phyloP scores from a whole-genome alignment of 2,888 invertebrate genomes.

The Nomada ruficornis region DNA sequence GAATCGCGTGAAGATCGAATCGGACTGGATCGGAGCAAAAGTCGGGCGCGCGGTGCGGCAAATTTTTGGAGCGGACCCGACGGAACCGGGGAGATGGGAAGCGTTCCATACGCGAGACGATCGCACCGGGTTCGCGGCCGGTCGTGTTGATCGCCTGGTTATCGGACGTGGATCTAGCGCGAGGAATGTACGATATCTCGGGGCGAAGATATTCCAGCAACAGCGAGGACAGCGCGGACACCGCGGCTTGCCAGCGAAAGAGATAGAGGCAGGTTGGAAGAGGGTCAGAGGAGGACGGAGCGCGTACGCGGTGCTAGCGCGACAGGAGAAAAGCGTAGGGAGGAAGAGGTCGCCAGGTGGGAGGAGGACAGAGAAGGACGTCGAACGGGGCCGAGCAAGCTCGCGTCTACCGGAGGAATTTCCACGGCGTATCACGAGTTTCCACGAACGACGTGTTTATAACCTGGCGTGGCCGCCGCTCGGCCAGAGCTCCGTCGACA shows the following conservation, averaged over 20 bases:
- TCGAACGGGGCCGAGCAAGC: constrained; percentile 28
- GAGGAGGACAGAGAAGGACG: constrained; percentile 9
- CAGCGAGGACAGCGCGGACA: constrained; percentile 55
- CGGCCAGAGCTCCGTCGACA: constrained; percentile 6
- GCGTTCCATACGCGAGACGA: constrained; percentile 46
- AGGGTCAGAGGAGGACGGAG: constrained; percentile 11
- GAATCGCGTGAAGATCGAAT: constrained; percentile 11
- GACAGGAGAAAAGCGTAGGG: constrained; percentile 11
- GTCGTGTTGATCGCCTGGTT: constrained; percentile 63
- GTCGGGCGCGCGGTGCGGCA: neutral
- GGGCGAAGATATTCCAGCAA: constrained; percentile 53
- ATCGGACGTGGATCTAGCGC: constrained; percentile 60
- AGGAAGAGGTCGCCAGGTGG: constrained; percentile 10
- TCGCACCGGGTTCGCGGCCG: constrained; percentile 60
- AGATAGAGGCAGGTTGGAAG: constrained; percentile 3
- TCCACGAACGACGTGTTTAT: constrained; percentile 21
- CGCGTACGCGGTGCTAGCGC: constrained; percentile 29
- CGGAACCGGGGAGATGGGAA: constrained; percentile 50
- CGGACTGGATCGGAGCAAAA: neutral
- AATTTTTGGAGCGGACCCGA: constrained; percentile 31
- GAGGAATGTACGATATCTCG: constrained; percentile 70
- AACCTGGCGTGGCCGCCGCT: constrained; percentile 17
- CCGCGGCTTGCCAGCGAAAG: constrained; percentile 24
- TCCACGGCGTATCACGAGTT: constrained; percentile 10
- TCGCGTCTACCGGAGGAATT: constrained; percentile 23